These are phyloP conservation scores for Botrylloides violaceus DNA, from an alignment of 23 tunicate genomes.

Conservation along the genomic window DNA sequence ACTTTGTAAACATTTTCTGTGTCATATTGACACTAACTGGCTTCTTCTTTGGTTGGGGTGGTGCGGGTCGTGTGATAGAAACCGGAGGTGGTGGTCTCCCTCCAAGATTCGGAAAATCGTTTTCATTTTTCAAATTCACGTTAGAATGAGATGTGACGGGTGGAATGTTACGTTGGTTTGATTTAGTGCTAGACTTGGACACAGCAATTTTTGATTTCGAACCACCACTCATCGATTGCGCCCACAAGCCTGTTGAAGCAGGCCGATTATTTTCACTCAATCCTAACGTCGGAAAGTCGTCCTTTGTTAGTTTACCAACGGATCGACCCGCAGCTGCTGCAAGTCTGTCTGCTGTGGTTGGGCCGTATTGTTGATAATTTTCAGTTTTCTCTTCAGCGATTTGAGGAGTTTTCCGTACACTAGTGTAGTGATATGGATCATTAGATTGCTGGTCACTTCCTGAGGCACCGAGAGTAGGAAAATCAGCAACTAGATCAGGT, in stretches of 20 bases:
- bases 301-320: not conserved
- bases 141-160: constrained; percentile 1
- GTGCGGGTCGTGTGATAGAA: not conserved
- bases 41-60: not conserved
- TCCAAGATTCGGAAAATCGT: constrained; percentile 11
- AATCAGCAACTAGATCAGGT: constrained; percentile 3
- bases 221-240: not conserved
- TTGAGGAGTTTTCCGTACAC: not conserved
- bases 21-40: constrained; percentile 22
- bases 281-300: constrained; percentile 20
- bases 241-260: not conserved
- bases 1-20: not conserved
- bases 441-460: not conserved
- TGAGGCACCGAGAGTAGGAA: constrained; percentile 14
- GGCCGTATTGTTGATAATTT: not conserved
- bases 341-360: constrained; percentile 1
- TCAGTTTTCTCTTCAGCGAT: not conserved
- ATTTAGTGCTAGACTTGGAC: not conserved
- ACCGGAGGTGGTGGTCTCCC: not conserved
- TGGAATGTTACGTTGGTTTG: not conserved
- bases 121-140: not conserved
- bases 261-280: not conserved
- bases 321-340: constrained; percentile 19
- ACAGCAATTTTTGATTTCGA: not conserved
- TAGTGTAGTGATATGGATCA: not conserved